phyloP scores from a whole-genome alignment of 2,113 vertebrate species.

The Orthonyx spaldingii region DNA sequence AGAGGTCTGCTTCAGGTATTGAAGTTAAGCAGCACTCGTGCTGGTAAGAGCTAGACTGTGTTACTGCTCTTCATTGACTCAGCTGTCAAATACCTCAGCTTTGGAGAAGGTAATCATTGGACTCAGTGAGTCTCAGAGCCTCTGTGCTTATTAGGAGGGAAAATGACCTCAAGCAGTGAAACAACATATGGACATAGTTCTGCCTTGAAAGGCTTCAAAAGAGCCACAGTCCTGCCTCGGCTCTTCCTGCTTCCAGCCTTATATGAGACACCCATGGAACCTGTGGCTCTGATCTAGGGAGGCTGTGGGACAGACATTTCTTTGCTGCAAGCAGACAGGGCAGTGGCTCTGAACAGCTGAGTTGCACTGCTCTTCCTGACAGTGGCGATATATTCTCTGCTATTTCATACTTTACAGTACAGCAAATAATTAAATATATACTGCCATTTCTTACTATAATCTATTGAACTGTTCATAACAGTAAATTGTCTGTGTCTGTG shows the following conservation, averaged over 20 bases:
- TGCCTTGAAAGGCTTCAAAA: not conserved
- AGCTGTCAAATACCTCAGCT: not conserved
- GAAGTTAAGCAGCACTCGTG: not conserved
- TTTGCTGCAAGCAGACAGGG: not conserved
- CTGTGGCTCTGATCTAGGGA: not conserved
- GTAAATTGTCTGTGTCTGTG: accelerated
- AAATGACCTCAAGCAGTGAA: not conserved
- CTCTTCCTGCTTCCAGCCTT: not conserved
- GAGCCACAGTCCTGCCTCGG: not conserved
- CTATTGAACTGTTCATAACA: not conserved
- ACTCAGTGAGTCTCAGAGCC: not conserved
- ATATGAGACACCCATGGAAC: accelerated
- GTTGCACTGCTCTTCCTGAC: not conserved
- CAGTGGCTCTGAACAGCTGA: not conserved
- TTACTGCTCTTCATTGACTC: not conserved
- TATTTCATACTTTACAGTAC: not conserved
- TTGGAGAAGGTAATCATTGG: not conserved
- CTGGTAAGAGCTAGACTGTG: not conserved
- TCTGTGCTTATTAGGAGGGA: not conserved
- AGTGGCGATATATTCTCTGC: not conserved
- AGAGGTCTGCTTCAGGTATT: not conserved
- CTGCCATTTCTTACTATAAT: not conserved
- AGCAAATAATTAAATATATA: not conserved
- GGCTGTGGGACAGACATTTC: not conserved
- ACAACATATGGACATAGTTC: not conserved